Conservation (phyloP, 2,888 invertebrate genomes). For the Minunthozetes semirufus region DNA sequence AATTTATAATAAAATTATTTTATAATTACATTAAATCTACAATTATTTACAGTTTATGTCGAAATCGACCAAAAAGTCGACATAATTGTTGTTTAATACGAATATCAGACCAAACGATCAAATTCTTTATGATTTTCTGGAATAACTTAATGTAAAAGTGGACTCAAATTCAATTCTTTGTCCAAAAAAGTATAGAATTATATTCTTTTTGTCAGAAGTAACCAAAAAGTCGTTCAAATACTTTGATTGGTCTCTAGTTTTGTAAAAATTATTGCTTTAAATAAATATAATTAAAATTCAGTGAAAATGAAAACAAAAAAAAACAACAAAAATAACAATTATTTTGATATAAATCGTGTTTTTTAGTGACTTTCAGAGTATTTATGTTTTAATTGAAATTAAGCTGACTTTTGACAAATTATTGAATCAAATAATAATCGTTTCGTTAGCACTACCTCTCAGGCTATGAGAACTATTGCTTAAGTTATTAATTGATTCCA, state of each 20-base stretch:
- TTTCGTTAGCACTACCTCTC: slow-evolving; percentile 5
- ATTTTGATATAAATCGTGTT: neutral
- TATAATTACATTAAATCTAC: too few species aligned
- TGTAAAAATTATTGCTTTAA: slow-evolving; percentile 1
- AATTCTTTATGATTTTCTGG: too few species aligned
- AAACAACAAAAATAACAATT: neutral
- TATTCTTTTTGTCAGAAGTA: neutral
- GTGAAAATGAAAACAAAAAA: neutral
- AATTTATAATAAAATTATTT: too few species aligned
- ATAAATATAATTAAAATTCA: too few species aligned
- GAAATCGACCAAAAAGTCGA: too few species aligned
- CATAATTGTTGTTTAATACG: too few species aligned
- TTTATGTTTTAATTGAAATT: neutral
- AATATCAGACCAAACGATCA: too few species aligned
- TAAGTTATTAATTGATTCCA: slow-evolving; percentile 37
- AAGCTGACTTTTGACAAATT: too few species aligned
- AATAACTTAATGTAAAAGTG: neutral
- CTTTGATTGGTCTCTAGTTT: neutral
- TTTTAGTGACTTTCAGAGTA: neutral
- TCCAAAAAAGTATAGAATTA: neutral
- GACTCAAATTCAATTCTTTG: neutral
- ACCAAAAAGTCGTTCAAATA: neutral
- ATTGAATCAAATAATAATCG: slow-evolving; percentile 16
- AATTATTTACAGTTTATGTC: too few species aligned
- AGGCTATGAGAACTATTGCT: neutral